Evolutionary conservation across 2,888 invertebrate species (phyloP).

Genomic region (Drosophila paramelanica): DNA sequence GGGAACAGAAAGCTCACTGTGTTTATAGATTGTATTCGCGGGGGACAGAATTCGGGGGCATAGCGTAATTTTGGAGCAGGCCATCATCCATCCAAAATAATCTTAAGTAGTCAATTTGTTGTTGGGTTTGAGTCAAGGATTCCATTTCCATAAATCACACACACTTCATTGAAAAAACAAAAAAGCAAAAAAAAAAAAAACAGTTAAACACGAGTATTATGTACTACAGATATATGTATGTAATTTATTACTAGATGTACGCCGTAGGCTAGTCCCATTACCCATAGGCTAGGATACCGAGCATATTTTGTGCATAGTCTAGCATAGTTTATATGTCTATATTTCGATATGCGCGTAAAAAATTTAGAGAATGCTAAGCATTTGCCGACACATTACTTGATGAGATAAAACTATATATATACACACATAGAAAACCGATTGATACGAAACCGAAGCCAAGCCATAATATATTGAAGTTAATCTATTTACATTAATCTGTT

Average conservation of each 20-base stretch:
- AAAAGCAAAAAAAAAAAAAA: not conserved
- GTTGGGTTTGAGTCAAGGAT: constrained; percentile 31
- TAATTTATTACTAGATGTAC: constrained; percentile 56
- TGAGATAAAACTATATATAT: constrained; percentile 23
- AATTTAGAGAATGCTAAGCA: constrained; percentile 67
- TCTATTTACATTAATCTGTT: constrained; percentile 46
- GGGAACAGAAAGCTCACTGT: constrained; percentile 74
- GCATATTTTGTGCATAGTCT: constrained; percentile 38
- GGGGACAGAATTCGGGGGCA: constrained; percentile 19
- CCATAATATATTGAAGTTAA: constrained; percentile 71
- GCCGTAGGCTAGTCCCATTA: constrained; percentile 43
- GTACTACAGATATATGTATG: constrained; percentile 36
- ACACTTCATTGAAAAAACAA: constrained; percentile 15
- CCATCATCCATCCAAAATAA: constrained; percentile 42
- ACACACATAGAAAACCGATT: constrained; percentile 25
- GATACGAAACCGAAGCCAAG: constrained; percentile 58
- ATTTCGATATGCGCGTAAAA: constrained; percentile 59
- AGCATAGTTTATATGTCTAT: constrained; percentile 55
- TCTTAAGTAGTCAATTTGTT: constrained; percentile 79
- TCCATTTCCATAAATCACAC: constrained; percentile 19
- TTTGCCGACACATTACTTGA: constrained; percentile 38
- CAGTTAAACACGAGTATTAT: constrained; percentile 47
- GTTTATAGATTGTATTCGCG: constrained; percentile 70
- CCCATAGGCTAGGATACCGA: constrained; percentile 26
- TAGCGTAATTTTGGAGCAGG: constrained; percentile 34